Conservation (phyloP, 2,888 invertebrate species). For the Pheosia tremula region DNA sequence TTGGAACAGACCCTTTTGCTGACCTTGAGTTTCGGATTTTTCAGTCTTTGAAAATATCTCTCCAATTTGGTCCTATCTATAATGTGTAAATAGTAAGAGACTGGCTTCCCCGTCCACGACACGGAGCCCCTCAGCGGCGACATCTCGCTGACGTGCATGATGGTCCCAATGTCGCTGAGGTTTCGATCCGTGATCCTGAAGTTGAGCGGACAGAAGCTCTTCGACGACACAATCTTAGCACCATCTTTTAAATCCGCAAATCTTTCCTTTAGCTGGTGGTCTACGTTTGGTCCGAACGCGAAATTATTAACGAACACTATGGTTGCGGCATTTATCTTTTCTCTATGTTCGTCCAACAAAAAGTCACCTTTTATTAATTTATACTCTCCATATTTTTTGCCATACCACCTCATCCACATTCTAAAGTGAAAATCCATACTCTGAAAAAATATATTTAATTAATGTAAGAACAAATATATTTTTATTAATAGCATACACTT, state of each 20-base stretch:
- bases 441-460: slow-evolving; percentile 70
- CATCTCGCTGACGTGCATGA: slow-evolving; percentile 99
- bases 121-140: slow-evolving; percentile 97
- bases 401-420: slow-evolving; percentile 99
- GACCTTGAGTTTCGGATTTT: slow-evolving; percentile 93
- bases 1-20: slow-evolving; percentile 84
- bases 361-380: slow-evolving; percentile 98
- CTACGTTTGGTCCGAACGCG: slow-evolving; percentile 98
- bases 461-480: slow-evolving; percentile 34
- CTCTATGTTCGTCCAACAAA: slow-evolving; percentile 94
- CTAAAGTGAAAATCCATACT: slow-evolving; percentile 96
- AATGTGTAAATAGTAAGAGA: slow-evolving; percentile 98
- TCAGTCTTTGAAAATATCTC: slow-evolving; percentile 97
- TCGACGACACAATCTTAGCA: slow-evolving; percentile 98
- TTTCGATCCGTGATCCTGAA: slow-evolving; percentile 99
- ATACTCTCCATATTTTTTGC: slow-evolving; percentile 96
- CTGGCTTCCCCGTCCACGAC: slow-evolving; percentile 99
- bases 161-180: slow-evolving; percentile 98
- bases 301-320: slow-evolving; percentile 99
- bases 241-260: slow-evolving; percentile 98
- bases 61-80: slow-evolving; percentile 99
- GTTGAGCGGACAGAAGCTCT: slow-evolving; percentile 99
- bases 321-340: slow-evolving; percentile 96
- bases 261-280: slow-evolving; percentile 97
- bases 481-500: background rate